Conservation (phyloP, 2,888 invertebrate genomes). For the Lithophane semibrunnea region DNA sequence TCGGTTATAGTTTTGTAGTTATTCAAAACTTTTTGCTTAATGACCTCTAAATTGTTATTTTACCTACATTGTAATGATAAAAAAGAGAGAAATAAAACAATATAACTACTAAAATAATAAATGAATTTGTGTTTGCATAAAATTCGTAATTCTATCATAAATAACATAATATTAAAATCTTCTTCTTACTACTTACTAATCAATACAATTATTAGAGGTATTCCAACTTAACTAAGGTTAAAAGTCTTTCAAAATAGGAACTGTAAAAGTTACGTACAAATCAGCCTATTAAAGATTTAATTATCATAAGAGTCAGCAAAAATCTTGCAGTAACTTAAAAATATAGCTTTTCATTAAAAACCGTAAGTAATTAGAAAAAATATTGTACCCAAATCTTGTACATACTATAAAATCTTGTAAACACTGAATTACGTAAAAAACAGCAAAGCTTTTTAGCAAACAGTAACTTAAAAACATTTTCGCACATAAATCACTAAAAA, state of each 20-base stretch:
- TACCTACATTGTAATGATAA: too few species aligned
- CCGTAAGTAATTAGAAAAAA: conserved; percentile 3
- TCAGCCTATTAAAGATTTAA: neutral
- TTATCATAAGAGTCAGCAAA: neutral
- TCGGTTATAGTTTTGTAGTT: too few species aligned
- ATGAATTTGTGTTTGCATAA: too few species aligned
- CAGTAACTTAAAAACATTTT: too few species aligned
- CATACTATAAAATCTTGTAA: neutral
- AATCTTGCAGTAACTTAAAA: neutral
- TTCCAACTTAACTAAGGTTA: neutral
- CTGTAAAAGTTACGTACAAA: neutral
- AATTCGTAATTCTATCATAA: too few species aligned
- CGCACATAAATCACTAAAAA: too few species aligned
- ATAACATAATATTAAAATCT: neutral
- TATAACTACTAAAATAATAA: too few species aligned
- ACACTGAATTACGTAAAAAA: neutral
- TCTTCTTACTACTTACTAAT: too few species aligned
- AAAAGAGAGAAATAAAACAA: too few species aligned
- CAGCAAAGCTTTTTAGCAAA: too few species aligned
- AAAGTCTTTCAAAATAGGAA: neutral
- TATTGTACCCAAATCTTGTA: conserved; percentile 3
- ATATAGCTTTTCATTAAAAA: neutral
- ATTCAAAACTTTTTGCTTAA: too few species aligned
- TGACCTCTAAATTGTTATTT: too few species aligned
- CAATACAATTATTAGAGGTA: neutral